Evolutionary conservation across 2,113 vertebrate genomes (phyloP).

Genomic region (Crotalus tigris): DNA sequence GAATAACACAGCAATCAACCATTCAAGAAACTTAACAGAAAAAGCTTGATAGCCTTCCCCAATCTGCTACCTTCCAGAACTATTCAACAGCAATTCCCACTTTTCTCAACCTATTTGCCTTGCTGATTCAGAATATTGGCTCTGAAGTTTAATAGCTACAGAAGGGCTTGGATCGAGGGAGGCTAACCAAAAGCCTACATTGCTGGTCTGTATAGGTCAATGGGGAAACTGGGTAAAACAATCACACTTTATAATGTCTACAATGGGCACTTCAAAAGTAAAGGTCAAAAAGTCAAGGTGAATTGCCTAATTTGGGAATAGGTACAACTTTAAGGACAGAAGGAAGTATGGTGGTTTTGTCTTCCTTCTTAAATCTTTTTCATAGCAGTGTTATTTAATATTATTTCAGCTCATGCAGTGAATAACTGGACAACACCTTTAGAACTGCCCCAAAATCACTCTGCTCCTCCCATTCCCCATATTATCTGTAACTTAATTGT

Average conservation of each 20-base stretch:
- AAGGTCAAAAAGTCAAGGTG: slow-evolving; percentile 21
- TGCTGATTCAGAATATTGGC: background rate
- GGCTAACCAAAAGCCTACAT: slow-evolving; percentile 32
- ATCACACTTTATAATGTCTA: slow-evolving; percentile 20
- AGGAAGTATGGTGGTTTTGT: background rate
- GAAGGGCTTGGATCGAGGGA: background rate
- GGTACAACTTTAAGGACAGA: background rate
- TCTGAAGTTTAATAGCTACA: background rate
- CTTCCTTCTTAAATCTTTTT: background rate
- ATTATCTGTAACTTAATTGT: background rate
- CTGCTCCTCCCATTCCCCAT: background rate
- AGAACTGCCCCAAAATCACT: background rate
- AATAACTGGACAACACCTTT: background rate
- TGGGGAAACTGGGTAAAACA: slow-evolving; percentile 10
- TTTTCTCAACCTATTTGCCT: background rate
- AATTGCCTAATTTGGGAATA: background rate
- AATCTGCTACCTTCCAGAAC: background rate
- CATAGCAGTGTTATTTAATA: background rate
- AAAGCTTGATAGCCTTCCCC: background rate
- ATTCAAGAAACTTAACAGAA: slow-evolving; percentile 24
- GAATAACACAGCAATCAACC: slow-evolving; percentile 31
- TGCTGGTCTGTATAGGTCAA: slow-evolving; percentile 5
- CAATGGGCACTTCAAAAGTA: background rate
- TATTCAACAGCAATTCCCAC: background rate
- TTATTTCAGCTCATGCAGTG: background rate